Evolutionary conservation across 2,797 vertebrate genomes (phyloP).

Genomic region (Leptoclinus maculatus): DNA sequence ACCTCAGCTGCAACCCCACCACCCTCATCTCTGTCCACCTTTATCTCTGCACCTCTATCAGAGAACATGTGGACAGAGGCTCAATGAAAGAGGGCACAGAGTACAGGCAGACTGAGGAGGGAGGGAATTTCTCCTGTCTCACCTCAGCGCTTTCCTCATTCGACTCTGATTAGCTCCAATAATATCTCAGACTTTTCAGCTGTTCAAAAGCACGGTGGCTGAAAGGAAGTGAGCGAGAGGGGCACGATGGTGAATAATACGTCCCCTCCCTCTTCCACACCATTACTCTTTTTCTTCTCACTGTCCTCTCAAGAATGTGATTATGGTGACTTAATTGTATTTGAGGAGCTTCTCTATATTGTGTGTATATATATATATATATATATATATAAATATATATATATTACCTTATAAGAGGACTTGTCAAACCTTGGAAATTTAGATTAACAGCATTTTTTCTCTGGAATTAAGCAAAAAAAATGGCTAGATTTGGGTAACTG

Average conservation of each 20-base stretch:
- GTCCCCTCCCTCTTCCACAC: conserved; percentile 60
- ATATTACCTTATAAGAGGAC: conserved; percentile 23
- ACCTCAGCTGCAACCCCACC: conserved; percentile 21
- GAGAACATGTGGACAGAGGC: conserved; percentile 73
- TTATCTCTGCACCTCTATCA: conserved; percentile 58
- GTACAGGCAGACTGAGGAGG: conserved; percentile 80
- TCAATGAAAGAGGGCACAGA: conserved; percentile 79
- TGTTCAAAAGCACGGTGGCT: conserved; percentile 73
- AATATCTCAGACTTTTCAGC: conserved; percentile 91
- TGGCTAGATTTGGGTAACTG: not conserved
- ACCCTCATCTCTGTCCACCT: conserved; percentile 34
- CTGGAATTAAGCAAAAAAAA: not conserved
- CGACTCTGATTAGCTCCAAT: conserved; percentile 93
- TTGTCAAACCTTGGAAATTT: conserved; percentile 40
- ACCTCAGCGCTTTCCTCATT: conserved; percentile 94
- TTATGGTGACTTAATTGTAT: conserved; percentile 72
- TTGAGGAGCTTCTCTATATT: conserved; percentile 57
- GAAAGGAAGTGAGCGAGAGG: conserved; percentile 54
- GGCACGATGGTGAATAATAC: conserved; percentile 61
- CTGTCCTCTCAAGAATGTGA: conserved; percentile 62
- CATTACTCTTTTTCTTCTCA: conserved; percentile 71
- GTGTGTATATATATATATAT: conserved; percentile 41
- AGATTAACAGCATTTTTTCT: conserved; percentile 30
- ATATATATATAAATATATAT: too few relatives aligned
- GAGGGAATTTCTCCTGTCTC: conserved; percentile 92